These are phyloP conservation scores for Caenorhabditis brenneri DNA, from an alignment of 1,140 invertebrate species.

Conservation along the genomic window DNA sequence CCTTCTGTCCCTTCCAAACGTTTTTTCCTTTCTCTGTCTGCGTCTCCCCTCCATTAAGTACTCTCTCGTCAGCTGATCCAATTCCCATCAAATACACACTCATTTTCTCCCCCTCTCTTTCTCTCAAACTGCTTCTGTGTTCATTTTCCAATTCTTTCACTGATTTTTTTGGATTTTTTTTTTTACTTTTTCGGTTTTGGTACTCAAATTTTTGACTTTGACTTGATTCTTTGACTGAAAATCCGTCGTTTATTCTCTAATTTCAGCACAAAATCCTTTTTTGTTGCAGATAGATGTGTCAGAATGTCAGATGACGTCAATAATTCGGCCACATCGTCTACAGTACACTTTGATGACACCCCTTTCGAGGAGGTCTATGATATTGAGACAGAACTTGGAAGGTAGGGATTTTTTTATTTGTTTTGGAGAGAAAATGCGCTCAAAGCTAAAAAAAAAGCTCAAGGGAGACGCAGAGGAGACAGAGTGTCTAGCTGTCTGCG, in stretches of 20 bases:
- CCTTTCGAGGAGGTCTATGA: slow-evolving; percentile 55
- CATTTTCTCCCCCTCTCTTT: not conserved
- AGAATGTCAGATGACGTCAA: slow-evolving; percentile 32
- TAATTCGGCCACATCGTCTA: slow-evolving; percentile 19
- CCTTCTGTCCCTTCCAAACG: not conserved
- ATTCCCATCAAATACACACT: slow-evolving; percentile 23
- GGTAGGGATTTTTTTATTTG: slow-evolving; percentile 38
- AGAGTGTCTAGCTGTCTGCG: no score
- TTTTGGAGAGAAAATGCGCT: no score
- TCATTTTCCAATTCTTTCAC: not conserved
- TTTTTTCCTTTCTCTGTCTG: not conserved
- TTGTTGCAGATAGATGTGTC: slow-evolving; percentile 6
- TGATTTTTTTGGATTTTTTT: not conserved
- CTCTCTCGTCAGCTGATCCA: slow-evolving; percentile 22
- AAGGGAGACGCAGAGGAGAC: no score
- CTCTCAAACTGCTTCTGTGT: not conserved
- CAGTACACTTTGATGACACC: slow-evolving; percentile 50
- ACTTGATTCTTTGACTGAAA: not conserved
- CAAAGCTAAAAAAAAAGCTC: no score
- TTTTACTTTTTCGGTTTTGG: not conserved
- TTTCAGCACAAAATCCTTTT: not conserved
- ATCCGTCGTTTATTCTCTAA: not conserved
- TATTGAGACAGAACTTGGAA: slow-evolving; percentile 57
- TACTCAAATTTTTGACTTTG: not conserved
- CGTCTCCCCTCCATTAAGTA: not conserved